These are phyloP conservation scores for Dendrocopos noguchii DNA, from an alignment of 2,113 vertebrate species.

Conservation along the genomic window DNA sequence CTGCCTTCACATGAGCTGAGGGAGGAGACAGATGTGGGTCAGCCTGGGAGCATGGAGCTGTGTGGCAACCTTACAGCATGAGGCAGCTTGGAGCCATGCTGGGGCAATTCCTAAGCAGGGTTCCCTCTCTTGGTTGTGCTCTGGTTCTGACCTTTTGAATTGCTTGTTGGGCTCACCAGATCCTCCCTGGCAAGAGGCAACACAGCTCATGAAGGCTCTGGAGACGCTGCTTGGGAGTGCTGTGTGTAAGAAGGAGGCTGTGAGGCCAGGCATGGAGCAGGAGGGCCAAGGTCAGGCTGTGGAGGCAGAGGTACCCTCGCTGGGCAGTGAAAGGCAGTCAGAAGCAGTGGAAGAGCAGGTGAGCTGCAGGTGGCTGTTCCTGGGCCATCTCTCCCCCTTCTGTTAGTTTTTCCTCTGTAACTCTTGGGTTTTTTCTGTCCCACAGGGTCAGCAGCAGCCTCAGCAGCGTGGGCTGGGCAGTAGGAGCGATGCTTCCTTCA, in stretches of 20 bases:
- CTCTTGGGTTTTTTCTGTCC: not conserved
- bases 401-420: not conserved
- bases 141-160: not conserved
- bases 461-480: not conserved
- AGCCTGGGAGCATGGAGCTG: not conserved
- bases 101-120: not conserved
- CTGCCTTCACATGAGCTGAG: not conserved
- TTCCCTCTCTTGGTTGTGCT: not conserved
- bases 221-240: not conserved
- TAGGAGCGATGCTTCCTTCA: not conserved
- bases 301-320: not conserved
- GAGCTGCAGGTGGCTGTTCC: not conserved
- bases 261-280: not conserved
- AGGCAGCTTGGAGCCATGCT: not conserved
- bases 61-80: not conserved
- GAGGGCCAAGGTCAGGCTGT: not conserved
- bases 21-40: not conserved
- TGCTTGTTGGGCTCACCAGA: not conserved
- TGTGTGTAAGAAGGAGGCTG: not conserved
- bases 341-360: conserved; percentile 4
- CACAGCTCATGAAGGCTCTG: conserved; percentile 50
- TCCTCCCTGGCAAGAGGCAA: conserved; percentile 34
- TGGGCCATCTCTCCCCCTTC: not conserved
- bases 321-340: not conserved
- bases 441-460: not conserved